phyloP scores from a whole-genome alignment of 2,113 vertebrate species.

The Microcebus jonahi region DNA sequence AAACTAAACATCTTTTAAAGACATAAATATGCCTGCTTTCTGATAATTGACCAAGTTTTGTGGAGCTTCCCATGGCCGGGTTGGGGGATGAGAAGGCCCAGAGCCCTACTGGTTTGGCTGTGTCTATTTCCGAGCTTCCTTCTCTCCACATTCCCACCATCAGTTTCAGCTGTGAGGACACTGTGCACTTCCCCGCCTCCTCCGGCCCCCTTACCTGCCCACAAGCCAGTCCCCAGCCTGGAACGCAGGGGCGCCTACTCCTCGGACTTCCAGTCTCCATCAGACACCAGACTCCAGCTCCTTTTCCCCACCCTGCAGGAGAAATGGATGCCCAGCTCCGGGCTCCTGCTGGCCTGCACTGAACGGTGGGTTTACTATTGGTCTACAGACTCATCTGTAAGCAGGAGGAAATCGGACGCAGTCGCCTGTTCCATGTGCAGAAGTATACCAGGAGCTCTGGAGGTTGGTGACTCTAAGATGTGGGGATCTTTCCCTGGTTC shows the following conservation, averaged over 20 bases:
- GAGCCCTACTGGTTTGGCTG: neutral
- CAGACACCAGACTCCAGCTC: neutral
- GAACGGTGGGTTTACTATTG: neutral
- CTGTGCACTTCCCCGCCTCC: neutral
- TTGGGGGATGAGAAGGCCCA: neutral
- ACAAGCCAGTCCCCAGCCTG: too few species aligned
- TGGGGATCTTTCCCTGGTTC: neutral
- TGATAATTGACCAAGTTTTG: neutral
- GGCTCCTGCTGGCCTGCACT: neutral
- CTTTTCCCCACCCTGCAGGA: neutral
- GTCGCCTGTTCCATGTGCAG: neutral
- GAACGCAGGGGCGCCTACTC: neutral
- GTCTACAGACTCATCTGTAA: neutral
- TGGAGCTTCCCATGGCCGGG: too few species aligned
- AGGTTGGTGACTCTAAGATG: too few species aligned
- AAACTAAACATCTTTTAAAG: neutral
- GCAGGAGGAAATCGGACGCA: fast-evolving
- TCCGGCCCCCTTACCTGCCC: too few species aligned
- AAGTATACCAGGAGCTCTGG: neutral
- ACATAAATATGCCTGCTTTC: neutral
- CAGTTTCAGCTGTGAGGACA: neutral
- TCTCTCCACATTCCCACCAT: neutral
- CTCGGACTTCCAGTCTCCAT: neutral
- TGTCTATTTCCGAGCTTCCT: neutral
- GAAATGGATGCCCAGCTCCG: fast-evolving